Percentiles rank a stretch among this genome's conserved stretches.
phyloP scores from a whole-genome alignment of 1,140 invertebrate species.

The Zeugodacus cucurbitae region DNA sequence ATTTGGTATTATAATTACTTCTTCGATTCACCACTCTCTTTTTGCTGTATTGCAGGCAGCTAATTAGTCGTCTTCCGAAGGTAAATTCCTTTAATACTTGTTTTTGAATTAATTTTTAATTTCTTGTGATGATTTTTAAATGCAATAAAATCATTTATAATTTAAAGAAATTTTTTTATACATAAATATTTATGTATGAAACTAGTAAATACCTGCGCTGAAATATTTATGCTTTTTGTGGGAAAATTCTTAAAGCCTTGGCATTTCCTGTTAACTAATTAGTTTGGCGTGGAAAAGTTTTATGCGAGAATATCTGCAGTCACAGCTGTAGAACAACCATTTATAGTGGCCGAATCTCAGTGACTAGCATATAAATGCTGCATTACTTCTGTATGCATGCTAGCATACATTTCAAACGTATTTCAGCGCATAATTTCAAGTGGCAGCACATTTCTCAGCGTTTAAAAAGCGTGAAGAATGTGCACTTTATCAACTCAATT shows the following conservation, averaged over 20 bases:
- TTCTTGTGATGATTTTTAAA: no score
- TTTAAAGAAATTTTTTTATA: no score
- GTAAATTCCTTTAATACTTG: no score
- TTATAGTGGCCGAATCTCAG: neutral
- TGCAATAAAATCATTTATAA: no score
- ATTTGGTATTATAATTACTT: no score
- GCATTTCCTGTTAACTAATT: conserved; percentile 23
- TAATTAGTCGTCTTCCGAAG: no score
- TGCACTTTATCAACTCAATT: neutral
- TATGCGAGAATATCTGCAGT: neutral
- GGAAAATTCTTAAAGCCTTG: neutral
- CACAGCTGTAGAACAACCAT: neutral
- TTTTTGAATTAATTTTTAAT: no score
- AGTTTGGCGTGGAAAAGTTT: neutral
- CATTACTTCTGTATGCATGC: neutral
- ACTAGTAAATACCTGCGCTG: neutral
- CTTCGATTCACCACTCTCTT: no score
- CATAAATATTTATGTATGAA: no score
- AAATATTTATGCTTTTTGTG: conserved; percentile 1
- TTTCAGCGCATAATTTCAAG: neutral
- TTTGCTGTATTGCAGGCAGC: no score
- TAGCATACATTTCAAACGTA: neutral
- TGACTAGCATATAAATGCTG: neutral
- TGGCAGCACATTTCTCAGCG: no score
- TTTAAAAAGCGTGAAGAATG: neutral